Conservation (phyloP, 2,797 vertebrate genomes). For the Antrozous pallidus region DNA sequence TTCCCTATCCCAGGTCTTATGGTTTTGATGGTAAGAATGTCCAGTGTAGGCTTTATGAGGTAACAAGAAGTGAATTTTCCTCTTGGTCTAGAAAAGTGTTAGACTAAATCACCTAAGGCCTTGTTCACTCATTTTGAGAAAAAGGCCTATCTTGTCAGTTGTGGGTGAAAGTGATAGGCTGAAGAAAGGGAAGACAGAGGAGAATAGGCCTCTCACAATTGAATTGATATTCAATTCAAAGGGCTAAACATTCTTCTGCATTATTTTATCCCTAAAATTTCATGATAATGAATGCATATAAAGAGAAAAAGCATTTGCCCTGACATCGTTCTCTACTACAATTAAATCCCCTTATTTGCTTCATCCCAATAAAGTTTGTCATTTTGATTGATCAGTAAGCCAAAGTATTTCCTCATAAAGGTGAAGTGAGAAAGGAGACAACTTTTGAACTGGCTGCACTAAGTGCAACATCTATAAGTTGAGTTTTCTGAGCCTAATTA, state of each 20-base stretch:
- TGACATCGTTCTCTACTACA: neutral
- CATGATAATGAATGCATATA: neutral
- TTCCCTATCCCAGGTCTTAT: neutral
- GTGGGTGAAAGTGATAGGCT: neutral
- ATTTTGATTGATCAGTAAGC: neutral
- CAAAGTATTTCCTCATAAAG: neutral
- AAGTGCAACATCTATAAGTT: neutral
- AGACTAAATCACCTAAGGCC: neutral
- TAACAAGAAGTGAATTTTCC: neutral
- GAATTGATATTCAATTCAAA: neutral
- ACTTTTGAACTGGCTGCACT: neutral
- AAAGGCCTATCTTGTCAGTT: neutral
- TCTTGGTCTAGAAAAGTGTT: neutral
- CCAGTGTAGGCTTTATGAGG: neutral
- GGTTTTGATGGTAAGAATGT: neutral
- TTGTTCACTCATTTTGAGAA: neutral
- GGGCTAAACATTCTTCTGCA: neutral
- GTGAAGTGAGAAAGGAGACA: neutral
- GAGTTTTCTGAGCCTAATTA: neutral
- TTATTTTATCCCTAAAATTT: neutral
- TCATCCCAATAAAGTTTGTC: neutral
- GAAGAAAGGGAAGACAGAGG: neutral
- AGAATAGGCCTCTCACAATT: fast-evolving
- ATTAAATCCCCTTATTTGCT: neutral
- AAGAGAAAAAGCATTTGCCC: neutral